Conservation (phyloP, 2,113 vertebrate genomes). For the Nycticorax nycticorax region DNA sequence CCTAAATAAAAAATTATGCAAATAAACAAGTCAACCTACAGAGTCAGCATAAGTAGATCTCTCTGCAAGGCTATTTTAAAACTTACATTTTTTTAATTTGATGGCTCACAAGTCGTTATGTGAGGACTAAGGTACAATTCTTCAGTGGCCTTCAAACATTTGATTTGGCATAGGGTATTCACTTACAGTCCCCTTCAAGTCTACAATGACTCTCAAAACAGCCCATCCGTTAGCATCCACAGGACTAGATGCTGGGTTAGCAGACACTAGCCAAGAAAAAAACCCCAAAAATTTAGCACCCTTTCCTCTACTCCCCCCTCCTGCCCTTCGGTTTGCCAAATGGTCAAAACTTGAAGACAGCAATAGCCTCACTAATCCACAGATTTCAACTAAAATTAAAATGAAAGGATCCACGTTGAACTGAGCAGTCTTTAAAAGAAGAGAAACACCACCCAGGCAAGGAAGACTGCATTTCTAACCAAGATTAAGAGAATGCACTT, state of each 20-base stretch:
- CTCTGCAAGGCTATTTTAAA: background rate
- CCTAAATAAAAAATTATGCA: background rate
- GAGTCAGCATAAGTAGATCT: background rate
- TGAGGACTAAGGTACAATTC: background rate
- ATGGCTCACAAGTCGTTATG: background rate
- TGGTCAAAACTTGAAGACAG: background rate
- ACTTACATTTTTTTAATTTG: background rate
- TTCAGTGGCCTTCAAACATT: background rate
- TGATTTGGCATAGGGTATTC: background rate
- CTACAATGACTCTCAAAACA: background rate
- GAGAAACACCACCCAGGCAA: background rate
- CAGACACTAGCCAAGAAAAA: background rate
- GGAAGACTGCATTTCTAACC: background rate
- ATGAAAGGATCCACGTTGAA: background rate
- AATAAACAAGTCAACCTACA: background rate
- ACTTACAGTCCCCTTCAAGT: background rate
- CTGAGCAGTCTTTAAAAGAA: background rate
- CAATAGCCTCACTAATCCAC: background rate
- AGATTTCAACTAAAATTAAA: background rate
- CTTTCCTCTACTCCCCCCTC: background rate
- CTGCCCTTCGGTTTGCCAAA: background rate
- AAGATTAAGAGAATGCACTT: background rate
- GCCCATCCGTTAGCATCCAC: background rate
- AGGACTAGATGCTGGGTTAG: background rate
- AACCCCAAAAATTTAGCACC: background rate